Evolutionary conservation across 2,113 vertebrate species (phyloP).

Genomic region (Pelecanoides urinatrix): DNA sequence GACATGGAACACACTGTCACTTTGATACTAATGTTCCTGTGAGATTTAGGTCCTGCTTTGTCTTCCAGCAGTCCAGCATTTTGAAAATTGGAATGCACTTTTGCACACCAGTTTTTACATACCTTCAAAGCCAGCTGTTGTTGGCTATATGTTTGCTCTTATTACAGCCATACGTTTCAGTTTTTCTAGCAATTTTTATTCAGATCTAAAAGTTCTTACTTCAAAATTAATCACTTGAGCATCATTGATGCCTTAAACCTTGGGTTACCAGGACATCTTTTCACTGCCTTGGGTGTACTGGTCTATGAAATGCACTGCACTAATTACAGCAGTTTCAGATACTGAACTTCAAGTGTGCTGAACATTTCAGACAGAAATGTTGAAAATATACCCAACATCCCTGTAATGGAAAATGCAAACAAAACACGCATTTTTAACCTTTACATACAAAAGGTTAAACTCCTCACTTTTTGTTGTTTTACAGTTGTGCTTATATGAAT

Average conservation of each 20-base stretch:
- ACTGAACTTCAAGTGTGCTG: not conserved
- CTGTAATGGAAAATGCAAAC: not conserved
- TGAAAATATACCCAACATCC: not conserved
- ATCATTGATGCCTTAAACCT: not conserved
- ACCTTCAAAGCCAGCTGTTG: not conserved
- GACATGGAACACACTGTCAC: rapidly evolving
- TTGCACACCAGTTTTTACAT: not conserved
- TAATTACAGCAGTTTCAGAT: not conserved
- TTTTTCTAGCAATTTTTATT: not conserved
- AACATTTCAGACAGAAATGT: not conserved
- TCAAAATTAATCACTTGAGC: not conserved
- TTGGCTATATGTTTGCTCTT: not conserved
- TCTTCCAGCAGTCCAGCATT: not conserved
- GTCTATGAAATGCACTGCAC: not conserved
- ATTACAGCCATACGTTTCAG: rapidly evolving
- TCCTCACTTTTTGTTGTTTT: not conserved
- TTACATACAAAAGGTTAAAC: not conserved
- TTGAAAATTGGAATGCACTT: not conserved
- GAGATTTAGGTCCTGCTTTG: not conserved
- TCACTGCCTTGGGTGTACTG: not conserved
- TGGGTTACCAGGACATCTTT: rapidly evolving
- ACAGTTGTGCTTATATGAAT: not conserved
- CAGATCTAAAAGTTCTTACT: not conserved
- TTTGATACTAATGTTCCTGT: not conserved
- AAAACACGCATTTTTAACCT: not conserved